These are phyloP conservation scores for Orchestes rusci DNA, from an alignment of 2,888 invertebrate species.

Conservation along the genomic window DNA sequence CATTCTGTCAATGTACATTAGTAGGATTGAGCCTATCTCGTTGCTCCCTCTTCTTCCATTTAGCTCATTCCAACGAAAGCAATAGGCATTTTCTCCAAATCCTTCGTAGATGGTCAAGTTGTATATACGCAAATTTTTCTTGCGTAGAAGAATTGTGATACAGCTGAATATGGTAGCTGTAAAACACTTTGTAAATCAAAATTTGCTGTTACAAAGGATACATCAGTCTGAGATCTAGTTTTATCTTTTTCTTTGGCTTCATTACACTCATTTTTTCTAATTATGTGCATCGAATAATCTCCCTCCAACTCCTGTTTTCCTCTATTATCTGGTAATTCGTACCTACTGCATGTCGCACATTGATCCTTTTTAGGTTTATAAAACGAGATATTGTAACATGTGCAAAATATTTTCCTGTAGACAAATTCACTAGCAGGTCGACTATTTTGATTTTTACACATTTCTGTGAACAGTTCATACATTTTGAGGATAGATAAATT, in stretches of 20 bases:
- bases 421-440: neutral
- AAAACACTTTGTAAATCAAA: neutral
- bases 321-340: neutral
- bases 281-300: neutral
- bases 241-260: neutral
- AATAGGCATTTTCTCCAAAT: no score
- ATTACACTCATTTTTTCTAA: neutral
- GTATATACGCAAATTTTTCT: neutral
- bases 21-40: no score
- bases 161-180: neutral
- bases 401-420: neutral
- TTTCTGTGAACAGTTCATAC: neutral
- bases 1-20: no score
- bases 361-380: neutral
- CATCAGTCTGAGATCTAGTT: neutral
- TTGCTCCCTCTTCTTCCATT: no score
- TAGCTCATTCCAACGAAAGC: no score
- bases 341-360: neutral
- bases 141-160: neutral
- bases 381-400: neutral
- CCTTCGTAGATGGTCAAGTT: no score
- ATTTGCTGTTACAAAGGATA: neutral
- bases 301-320: neutral
- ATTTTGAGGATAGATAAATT: neutral
- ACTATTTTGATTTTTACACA: neutral